Evolutionary conservation across 2,113 vertebrate species (phyloP), one percentile per base, ranked within the genome.

Genomic region (Grus americana): DNA sequence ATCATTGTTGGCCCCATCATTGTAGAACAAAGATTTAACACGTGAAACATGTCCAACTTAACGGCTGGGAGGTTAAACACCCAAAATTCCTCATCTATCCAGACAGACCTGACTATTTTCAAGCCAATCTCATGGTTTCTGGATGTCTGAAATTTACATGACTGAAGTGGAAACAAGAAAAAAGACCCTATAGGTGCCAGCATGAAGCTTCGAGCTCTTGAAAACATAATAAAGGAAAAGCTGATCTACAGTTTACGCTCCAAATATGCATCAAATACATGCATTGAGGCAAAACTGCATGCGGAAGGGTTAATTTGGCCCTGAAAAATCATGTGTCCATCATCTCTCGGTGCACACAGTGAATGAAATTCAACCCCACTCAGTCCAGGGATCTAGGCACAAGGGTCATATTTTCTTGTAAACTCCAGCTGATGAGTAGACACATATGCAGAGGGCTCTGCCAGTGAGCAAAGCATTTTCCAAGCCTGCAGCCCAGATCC

Each of bases 371-470:
- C 65, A 83, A 15, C 15, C 7, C n/a, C 44, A 14, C 40, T 54
- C 57, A 54, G 54, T 11, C 9, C 40, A 78, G 34, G 29, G 38
- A 73, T 87, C 29, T 46, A 17, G 7, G 79, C 44, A 61, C 86
- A 91, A 79, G 84, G 89, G 89, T 97, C 83, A 82, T 67, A 88
- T 89, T 95, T 89, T 91, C 52, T 63, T 57, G 61, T 80, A 81
- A 78, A 71, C 79, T 87, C 47, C 86, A 79, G 83, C 34, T 81
- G 89, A 71, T 68, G 92, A 92, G 47, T 18, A 47, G 85, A 54
- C 66, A 58, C 74, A 70, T 85, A 58, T 79, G 74, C 80, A 87
- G 40, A 88, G 57, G 67, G 47, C 54, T 63, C 49, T 78, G 82
- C 65, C 76, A 59, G 29, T 0, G 30, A 75, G 54, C 13, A 79